Evolutionary conservation across 2,888 invertebrate species (phyloP).

Genomic region (Amiota mariae): DNA sequence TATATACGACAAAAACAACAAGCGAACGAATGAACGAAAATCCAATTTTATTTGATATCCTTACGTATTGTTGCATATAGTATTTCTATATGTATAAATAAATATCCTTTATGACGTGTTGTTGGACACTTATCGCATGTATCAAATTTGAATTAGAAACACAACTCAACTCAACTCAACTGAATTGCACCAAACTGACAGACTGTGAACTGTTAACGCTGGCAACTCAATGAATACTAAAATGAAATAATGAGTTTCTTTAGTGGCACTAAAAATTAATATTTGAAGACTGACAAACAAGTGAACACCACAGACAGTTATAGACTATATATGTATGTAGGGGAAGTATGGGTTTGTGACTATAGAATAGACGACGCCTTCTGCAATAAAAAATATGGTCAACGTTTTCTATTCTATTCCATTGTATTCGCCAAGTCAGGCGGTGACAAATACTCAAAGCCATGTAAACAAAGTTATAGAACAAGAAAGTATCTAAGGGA

Average conservation of each 20-base stretch:
- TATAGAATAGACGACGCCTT: too few species aligned
- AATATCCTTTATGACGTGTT: not conserved
- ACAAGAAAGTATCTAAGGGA: not conserved
- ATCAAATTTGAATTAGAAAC: not conserved
- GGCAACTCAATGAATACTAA: constrained; percentile 48
- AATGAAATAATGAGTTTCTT: constrained; percentile 30
- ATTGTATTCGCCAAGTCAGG: too few species aligned
- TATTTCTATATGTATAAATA: not conserved
- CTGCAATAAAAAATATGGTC: too few species aligned
- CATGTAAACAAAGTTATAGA: too few species aligned
- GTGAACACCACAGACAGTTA: not conserved
- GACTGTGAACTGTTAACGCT: constrained; percentile 38
- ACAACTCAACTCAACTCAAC: not conserved
- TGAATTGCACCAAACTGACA: not conserved
- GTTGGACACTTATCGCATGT: not conserved
- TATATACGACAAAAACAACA: constrained; percentile 3
- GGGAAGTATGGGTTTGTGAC: too few species aligned
- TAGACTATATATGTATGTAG: too few species aligned
- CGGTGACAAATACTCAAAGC: too few species aligned
- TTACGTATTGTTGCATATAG: not conserved
- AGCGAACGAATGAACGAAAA: constrained; percentile 5
- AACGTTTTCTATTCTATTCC: too few species aligned
- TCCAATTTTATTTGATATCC: not conserved
- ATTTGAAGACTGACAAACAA: not conserved
- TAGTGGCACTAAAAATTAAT: constrained; percentile 57